These are phyloP conservation scores for Penelope pileata DNA, from an alignment of 2,113 vertebrate genomes.

Conservation along the genomic window DNA sequence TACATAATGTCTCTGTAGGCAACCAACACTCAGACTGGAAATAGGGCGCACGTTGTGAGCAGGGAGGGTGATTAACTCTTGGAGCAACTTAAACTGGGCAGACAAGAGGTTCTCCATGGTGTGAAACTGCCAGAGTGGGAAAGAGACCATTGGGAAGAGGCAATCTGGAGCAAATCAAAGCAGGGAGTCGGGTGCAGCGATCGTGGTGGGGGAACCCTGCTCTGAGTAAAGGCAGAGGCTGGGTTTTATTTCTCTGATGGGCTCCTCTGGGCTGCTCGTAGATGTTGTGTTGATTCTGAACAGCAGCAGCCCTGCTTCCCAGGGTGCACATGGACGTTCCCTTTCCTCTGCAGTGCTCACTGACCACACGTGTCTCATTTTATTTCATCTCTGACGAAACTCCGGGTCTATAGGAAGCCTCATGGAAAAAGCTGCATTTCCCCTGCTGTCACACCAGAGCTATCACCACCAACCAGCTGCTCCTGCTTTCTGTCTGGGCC, in stretches of 20 bases:
- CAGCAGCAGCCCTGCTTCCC: not conserved
- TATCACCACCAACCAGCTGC: accelerated
- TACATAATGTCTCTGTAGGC: slow-evolving; percentile 22
- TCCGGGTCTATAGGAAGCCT: not conserved
- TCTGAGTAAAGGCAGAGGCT: not conserved
- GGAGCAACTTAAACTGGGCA: not conserved
- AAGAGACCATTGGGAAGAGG: not conserved
- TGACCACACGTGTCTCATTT: accelerated
- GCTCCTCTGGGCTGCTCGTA: not conserved
- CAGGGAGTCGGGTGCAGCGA: not conserved
- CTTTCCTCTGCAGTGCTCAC: not conserved
- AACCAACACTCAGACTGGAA: not conserved
- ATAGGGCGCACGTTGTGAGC: not conserved
- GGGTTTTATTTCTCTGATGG: accelerated
- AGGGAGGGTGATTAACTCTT: not conserved
- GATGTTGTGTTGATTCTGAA: not conserved
- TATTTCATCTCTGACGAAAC: not conserved
- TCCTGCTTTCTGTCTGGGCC: not conserved
- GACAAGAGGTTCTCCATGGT: not conserved
- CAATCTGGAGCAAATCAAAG: not conserved
- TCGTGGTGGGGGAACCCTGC: accelerated
- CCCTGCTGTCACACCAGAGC: not conserved
- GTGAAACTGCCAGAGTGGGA: not conserved
- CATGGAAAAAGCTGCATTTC: not conserved
- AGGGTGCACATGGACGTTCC: accelerated